Conservation (phyloP, 2,888 invertebrate species). For the Brenthis ino region DNA sequence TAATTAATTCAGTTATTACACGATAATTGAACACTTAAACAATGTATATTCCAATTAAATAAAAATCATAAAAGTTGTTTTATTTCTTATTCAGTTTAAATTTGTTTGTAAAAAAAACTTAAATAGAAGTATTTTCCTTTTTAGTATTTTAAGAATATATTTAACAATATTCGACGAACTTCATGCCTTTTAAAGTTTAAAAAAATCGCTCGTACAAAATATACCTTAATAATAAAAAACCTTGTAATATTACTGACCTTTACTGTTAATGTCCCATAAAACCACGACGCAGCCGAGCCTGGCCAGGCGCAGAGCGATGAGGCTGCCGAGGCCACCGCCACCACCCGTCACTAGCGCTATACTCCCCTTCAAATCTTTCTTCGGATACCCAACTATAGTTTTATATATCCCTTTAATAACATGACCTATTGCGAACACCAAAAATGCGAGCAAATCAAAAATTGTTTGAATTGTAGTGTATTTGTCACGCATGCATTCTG, state of each 20-base stretch:
- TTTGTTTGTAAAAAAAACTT: no score
- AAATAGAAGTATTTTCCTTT: no score
- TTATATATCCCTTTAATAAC: constrained; percentile 83
- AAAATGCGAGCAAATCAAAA: constrained; percentile 81
- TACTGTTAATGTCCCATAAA: constrained; percentile 94
- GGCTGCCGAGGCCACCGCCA: constrained; percentile 92
- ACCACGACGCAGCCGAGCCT: constrained; percentile 90
- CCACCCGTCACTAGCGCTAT: constrained; percentile 94
- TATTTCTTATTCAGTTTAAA: no score
- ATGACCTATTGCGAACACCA: constrained; percentile 72
- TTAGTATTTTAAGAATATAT: no score
- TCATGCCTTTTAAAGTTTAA: no score
- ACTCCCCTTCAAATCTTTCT: constrained; percentile 88
- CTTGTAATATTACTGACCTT: constrained; percentile 81
- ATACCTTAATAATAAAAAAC: neutral
- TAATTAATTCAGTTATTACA: no score
- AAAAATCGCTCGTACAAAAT: neutral
- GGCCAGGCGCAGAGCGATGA: constrained; percentile 88
- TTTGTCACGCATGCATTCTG: constrained; percentile 76
- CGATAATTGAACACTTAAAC: no score
- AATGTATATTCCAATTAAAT: no score
- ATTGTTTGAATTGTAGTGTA: constrained; percentile 78
- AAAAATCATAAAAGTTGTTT: no score
- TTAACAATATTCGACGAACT: no score
- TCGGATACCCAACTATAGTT: constrained; percentile 83